Evolutionary conservation across 2,888 invertebrate species (phyloP), one percentile per base, ranked within the genome.

Genomic region (Ophion ventricosus): DNA sequence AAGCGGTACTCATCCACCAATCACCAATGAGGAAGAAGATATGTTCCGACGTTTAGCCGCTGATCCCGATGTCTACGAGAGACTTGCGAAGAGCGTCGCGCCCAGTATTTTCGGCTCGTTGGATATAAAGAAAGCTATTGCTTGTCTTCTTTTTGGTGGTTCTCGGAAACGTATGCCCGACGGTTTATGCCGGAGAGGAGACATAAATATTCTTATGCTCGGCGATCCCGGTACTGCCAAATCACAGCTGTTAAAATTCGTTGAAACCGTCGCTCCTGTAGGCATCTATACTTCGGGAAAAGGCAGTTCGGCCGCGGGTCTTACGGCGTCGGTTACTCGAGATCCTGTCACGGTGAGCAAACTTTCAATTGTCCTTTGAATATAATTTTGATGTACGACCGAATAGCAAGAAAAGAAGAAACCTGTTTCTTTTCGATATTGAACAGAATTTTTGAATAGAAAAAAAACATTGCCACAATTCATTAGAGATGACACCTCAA

Each of bases 151-250:
- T 57, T 99, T 99, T 94, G 99, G 99, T 88, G 99, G 97, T 17
- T 96, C 97, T 0, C 95, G 98, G 35, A 98, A 98, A 92, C 95
- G 96, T 11, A 94, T 99, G 88, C 99, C 99, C 0, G 99, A 99
- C 94, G 99, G 99, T 0, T 94, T 99, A 81, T 97, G 97, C 0
- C 95, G 99, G 14, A 96, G 99, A 92, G 99, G 99, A 2, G 99
- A 99, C 92, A 98, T 99, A 87, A 99, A 99, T 92, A 95, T 99
- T 26, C 94, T 99, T 17, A 94, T 99, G 83, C 94, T 99, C 40
- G 99, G 99, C 61, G 99, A 99, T 94, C 99, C 99, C 0, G 99
- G 99, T 90, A 99, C 99, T 0, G 99, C 99, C n/a, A 99, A 99
- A 93, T 99, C 99, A 0, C 99, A 99, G 93, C 94, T 99, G 80